Conservation (phyloP, 2,113 vertebrate species). For the Uria aalge region DNA sequence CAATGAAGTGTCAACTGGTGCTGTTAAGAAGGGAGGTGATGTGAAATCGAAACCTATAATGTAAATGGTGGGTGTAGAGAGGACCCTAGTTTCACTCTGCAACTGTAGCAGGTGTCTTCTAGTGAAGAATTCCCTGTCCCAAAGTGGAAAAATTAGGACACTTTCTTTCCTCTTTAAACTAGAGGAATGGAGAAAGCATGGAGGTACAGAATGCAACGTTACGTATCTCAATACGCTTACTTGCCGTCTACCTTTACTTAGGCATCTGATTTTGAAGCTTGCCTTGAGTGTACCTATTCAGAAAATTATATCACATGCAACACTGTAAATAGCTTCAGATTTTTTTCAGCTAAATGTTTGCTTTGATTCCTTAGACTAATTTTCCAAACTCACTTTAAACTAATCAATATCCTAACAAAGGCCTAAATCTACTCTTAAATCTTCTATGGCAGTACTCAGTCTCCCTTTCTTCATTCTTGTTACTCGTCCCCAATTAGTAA, state of each 20-base stretch:
- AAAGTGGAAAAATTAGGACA: background rate
- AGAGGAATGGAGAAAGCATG: background rate
- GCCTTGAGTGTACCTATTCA: background rate
- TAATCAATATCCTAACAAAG: background rate
- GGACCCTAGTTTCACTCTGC: background rate
- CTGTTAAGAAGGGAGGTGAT: background rate
- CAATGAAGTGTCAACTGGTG: background rate
- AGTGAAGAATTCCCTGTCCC: background rate
- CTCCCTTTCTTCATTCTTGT: background rate
- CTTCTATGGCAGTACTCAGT: background rate
- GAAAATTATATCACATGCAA: background rate
- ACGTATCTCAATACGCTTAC: no score
- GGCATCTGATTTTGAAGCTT: background rate
- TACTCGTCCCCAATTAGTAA: background rate
- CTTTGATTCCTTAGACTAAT: background rate
- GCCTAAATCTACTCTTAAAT: background rate
- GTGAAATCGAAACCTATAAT: background rate
- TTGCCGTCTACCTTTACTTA: background rate
- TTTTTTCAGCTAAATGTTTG: background rate
- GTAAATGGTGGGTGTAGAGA: background rate
- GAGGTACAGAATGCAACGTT: no score
- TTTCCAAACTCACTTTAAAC: background rate
- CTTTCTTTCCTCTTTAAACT: background rate
- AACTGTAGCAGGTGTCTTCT: background rate
- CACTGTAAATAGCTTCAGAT: background rate